Base-by-base conservation (phyloP, 2,888 invertebrate genomes). In the Slavum lentiscoides region DNA sequence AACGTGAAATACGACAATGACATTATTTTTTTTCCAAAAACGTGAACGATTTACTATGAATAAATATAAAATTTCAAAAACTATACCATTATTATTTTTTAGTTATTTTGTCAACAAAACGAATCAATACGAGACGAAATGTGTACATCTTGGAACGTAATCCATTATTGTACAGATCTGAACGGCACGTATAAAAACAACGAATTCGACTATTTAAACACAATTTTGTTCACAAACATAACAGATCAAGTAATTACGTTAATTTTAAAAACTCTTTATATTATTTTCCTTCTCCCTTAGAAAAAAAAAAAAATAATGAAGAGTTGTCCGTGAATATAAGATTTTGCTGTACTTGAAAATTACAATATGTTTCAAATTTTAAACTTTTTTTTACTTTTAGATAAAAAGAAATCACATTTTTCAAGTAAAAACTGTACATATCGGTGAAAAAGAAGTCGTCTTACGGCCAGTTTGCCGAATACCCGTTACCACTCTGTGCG, bases 71-170 rank as follows among this genome's bases (percentile, higher is more conserved):
- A 21, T 43, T 5, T 53, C 4, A 53, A 17, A 53, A 17, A 13
- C 9, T 13, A 53, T 53, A 17, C 4, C 3, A 17, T 9, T 62
- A 0, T 23, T 9, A 39, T 39, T 0, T 19, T 49, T 76, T 30
- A 76, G 76, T 68, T 76, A 13, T n/a, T n/a, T n/a, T 76, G 76
- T 43, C 23, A 68, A 49, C 19, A 68, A 49, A 68, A 68, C 23
- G 49, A 68, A 76, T 21, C 4, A n/a, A 68, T 76, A 39, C 15
- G 68, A n/a, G 59, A 68, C 9, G 68, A 76, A 49, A 76, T 61
- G 11, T 68, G 76, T 30, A 30, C 23, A 49, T 68, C 49, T 67
- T 68, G 76, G 76, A 61, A 68, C 17, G 17, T 37, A 0, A 30
- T 7, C 15, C 68, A 68, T 59, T 67, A 68, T 68, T 67, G 68